Base-by-base conservation (phyloP, 2,797 vertebrate genomes). In the Gobio occitaniae region DNA sequence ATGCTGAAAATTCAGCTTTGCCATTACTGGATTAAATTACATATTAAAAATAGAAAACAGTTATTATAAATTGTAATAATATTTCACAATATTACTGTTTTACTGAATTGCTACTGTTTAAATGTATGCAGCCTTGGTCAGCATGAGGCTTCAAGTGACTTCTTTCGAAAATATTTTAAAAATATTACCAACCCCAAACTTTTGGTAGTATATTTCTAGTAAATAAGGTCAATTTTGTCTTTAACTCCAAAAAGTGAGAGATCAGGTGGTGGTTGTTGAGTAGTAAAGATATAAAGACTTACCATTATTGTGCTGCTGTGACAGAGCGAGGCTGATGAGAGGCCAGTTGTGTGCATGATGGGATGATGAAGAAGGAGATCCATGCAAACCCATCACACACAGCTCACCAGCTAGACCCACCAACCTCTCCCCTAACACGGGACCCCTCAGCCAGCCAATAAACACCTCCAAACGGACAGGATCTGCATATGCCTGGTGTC, bases 311-410 rank as follows among this genome's bases (percentile, higher is more conserved):
- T 97, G 85, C 3, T 96, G 96, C 59, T 97, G 96, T 0, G 98
- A 99, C 68, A 99, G 93, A 29, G 97, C 97, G 84, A 98, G 91
- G 88, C 97, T 97, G 88, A 99, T 94, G 3, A 99, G 96, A 1
- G 92, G 93, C 98, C 98, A 99, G 80, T 92, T 95, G 90, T 96
- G 94, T 68, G 92, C 93, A 93, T 94, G 93, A 52, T 90, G 81
- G 19, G 80, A 10, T 3, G 92, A 79, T 1, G 59, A 38, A 8
- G 91, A 63, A 69, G 76, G 29, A 15, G 85, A 12, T 5, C 93
- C 86, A 90, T 92, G 91, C 77, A 93, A 88, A 79, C 94, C 92
- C 69, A 94, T 86, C 61, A 91, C 93, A 91, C 97, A 99, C 61
- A 99, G 93, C 87, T 96, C 94, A 88, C 95, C 93, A 25, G 96